Percentiles rank a stretch among this genome's conserved stretches.
phyloP scores from a whole-genome alignment of 2,888 invertebrate genomes.

The Smittia sp. region DNA sequence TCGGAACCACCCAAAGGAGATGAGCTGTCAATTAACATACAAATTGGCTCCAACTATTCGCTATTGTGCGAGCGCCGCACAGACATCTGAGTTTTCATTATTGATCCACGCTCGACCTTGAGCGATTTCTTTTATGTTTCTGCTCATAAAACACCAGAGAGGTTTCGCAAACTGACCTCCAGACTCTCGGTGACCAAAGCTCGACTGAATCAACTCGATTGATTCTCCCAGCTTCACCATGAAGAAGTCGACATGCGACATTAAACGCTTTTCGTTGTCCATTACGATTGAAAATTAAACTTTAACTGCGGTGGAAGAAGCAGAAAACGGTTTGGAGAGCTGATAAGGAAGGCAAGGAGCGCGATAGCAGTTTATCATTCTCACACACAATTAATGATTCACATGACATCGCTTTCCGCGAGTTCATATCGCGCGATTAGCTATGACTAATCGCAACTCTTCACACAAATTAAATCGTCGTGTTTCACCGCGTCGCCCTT shows the following conservation, averaged over 20 bases:
- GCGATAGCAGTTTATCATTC: not conserved
- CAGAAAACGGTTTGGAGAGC: not conserved
- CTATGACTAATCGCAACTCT: conserved; percentile 29
- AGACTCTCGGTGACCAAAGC: not conserved
- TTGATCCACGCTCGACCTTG: not conserved
- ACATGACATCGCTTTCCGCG: not conserved
- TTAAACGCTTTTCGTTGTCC: not conserved
- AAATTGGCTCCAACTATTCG: not conserved
- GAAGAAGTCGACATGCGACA: not conserved
- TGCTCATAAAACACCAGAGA: not conserved
- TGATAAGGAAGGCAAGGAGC: not conserved
- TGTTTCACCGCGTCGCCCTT: not conserved
- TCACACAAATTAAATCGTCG: conserved; percentile 35
- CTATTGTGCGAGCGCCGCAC: not conserved
- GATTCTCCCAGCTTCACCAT: not conserved
- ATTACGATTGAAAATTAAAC: not conserved
- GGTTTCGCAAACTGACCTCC: not conserved
- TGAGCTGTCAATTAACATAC: not conserved
- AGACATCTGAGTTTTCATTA: not conserved
- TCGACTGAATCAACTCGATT: not conserved
- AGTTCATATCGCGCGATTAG: not conserved
- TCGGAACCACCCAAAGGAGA: not conserved
- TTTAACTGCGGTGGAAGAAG: not conserved
- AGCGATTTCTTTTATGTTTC: not conserved
- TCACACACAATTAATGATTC: not conserved